A percentile compares a stretch with the other conserved stretches of the same genome.
phyloP scores from a whole-genome alignment of 2,797 vertebrate species.

The Malurus splendens region DNA sequence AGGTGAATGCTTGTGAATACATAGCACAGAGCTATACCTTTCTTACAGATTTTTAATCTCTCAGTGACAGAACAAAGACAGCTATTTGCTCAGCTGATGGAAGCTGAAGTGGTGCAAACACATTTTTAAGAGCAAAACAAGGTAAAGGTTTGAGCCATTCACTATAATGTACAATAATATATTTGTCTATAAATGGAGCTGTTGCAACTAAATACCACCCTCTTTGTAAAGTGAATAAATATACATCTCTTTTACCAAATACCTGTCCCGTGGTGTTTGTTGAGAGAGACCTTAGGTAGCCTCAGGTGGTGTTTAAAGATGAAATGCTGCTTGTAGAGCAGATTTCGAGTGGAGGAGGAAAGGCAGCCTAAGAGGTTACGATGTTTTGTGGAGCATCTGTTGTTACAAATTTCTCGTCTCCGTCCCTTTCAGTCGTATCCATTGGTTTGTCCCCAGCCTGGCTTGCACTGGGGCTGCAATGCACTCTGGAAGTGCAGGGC shows the following conservation, averaged over 20 bases:
- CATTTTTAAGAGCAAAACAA: constrained; percentile 52
- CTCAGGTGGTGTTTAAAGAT: not conserved
- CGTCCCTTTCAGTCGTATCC: accelerated
- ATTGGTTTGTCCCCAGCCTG: not conserved
- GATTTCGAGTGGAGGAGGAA: not conserved
- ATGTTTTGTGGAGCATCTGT: not conserved
- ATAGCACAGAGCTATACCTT: constrained; percentile 43
- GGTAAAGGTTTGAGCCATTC: constrained; percentile 60
- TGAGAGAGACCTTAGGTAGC: not conserved
- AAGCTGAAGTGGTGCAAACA: constrained; percentile 49
- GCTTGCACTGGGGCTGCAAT: not conserved
- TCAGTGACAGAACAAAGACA: constrained; percentile 51
- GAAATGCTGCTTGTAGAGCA: not conserved
- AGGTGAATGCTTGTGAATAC: constrained; percentile 57
- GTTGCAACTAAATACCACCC: constrained; percentile 74
- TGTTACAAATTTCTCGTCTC: not conserved
- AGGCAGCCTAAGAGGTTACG: not conserved
- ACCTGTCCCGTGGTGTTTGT: constrained; percentile 65
- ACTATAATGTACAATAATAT: constrained; percentile 76
- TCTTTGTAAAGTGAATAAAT: constrained; percentile 86
- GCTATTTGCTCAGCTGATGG: constrained; percentile 31
- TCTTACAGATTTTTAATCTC: constrained; percentile 50
- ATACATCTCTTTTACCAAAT: constrained; percentile 74
- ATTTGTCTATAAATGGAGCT: constrained; percentile 80
- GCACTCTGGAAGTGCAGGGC: not conserved